Base-by-base conservation (phyloP, 2,113 vertebrate genomes). In the Anoplopoma fimbria region DNA sequence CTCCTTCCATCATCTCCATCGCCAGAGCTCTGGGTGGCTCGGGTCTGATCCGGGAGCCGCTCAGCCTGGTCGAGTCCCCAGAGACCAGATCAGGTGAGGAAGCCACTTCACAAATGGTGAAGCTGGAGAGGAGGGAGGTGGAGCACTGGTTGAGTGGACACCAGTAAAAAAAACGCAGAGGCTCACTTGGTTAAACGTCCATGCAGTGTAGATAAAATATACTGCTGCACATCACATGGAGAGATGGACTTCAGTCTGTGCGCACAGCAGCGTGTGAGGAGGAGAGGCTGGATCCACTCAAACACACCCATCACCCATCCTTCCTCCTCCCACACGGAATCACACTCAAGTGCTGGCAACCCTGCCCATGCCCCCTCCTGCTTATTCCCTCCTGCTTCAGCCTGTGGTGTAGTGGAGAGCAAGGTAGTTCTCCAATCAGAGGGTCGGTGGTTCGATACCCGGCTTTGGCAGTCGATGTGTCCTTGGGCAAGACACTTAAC, bases 1-100 rank as follows among this genome's bases (percentile, higher is more conserved):
- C 94, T 72, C 95, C 95, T 77, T 95, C 95, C 95, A 95, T 95
- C 91, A 93, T 85, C 81, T 92, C 89, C 93, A 93, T 92, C 21
- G 88, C 79, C 45, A 84, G 86, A 55, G 87, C 65, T 60, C 78
- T 75, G 27, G 87, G 68, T 9, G 94, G 91, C 87, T 91, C 94
- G 75, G 88, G 90, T 90, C 92, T 74, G 92, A 91, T 92, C 89
- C 91, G 85, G 36, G 93, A 91, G 70, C 92, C 92, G 89, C 86
- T 90, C 92, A 93, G 90, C 81, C 92, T 93, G 86, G 88, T 53
- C 47, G 90, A 83, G 69, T 91, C 88, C 65, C 88, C 90, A 75
- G 77, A 57, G 91, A 88, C 72, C 78, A 86, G 88, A 84, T 65
- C 68, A 68, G 90, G 90, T 78, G 89, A 91, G 87, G 89, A 86